Base-by-base conservation (phyloP, 2,797 vertebrate genomes). In the Acomys russatus region DNA sequence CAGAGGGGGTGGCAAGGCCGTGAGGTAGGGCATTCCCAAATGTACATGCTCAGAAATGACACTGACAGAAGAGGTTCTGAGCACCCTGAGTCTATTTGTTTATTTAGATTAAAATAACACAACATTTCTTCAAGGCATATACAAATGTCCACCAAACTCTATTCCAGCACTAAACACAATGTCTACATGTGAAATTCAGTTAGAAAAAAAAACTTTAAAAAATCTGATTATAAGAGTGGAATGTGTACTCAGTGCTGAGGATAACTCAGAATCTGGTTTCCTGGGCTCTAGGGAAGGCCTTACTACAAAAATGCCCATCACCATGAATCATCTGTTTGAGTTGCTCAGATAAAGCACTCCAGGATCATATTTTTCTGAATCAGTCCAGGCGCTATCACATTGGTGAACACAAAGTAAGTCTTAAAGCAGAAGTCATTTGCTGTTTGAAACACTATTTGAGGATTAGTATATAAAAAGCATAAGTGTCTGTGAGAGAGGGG, bases 321-420 rank as follows among this genome's bases (percentile, higher is more conserved):
- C 68, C n/a, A 68, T 33, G 18, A 3, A 14, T 35, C 6, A 49
- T 33, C 70, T 18, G 61, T 82, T 22, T 87, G 44, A 94, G n/a
- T 22, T 91, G 44, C 15, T 93, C 49, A 38, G 56, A 83, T 51
- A 92, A 85, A 56, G 73, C 49, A 54, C 51, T n/a, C 23, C 80
- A 92, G 23, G n/a, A 38, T 90, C 64, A 10, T 49, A n/a, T 51
- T 79, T 90, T 88, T 56, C 71, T 94, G 44, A 94, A 83, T 93
- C 28, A 56, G 44, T 90, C 82, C 20, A 83, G 64, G 51, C 80
- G 4, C 54, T 79, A 35, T 90, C 76, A 90, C 59, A 63, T 44
- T 76, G n/a, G 7, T 91, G 64, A 92, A 87, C 77, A 77, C 18
- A 80, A 90, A 92, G 33, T 44, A 76, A 28, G 20, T 92, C 80